Conservation (phyloP, 37 sponge, comb jelly and placozoan genomes). For the Crambe crambe region DNA sequence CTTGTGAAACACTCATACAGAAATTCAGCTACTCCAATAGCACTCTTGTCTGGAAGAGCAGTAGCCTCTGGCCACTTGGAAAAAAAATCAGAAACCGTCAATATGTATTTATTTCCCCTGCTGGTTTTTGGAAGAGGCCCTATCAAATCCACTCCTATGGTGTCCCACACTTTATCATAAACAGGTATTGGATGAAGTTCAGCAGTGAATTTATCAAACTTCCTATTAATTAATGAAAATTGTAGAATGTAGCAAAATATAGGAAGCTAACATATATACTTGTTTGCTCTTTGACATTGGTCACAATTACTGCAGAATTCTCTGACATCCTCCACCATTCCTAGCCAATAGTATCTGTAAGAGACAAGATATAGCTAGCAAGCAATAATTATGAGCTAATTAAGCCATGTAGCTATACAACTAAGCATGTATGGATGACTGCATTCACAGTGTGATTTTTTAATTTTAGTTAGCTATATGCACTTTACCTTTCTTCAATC, state of each 20-base stretch:
- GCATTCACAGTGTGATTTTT: no score
- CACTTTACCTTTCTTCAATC: constrained; percentile 29
- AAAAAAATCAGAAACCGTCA: constrained; percentile 26
- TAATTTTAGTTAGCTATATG: background rate
- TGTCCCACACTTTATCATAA: constrained; percentile 30
- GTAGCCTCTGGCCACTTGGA: constrained; percentile 46
- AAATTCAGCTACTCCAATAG: constrained; percentile 30
- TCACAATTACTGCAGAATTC: constrained; percentile 41
- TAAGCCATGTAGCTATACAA: no score
- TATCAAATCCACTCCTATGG: constrained; percentile 33
- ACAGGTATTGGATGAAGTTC: constrained; percentile 49
- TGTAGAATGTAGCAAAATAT: background rate
- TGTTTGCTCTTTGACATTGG: constrained; percentile 23
- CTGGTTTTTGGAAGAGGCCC: constrained; percentile 37
- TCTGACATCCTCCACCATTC: constrained; percentile 47
- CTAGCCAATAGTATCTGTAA: constrained; percentile 34
- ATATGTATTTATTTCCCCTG: constrained; percentile 44
- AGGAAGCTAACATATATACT: background rate
- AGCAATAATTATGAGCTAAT: no score
- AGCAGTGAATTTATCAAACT: constrained; percentile 25
- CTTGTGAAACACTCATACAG: constrained; percentile 25
- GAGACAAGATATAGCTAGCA: no score
- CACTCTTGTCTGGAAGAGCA: constrained; percentile 25
- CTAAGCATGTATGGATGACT: no score
- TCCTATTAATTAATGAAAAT: background rate